Conservation (phyloP, 2,888 invertebrate genomes). For the Latheticus oryzae region DNA sequence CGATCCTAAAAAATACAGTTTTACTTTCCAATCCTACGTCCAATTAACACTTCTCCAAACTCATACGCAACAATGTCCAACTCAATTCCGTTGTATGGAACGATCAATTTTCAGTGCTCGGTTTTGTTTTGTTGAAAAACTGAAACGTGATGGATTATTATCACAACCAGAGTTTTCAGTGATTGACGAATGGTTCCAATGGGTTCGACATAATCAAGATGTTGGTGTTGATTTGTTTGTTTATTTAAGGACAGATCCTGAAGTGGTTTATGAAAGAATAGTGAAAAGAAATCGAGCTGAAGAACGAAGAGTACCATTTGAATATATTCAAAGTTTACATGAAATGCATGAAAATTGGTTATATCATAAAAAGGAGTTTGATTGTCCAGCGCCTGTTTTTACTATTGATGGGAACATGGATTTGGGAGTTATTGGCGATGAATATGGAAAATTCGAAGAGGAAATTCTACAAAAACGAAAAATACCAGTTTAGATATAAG, state of each 20-base stretch:
- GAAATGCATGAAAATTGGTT: conserved; percentile 80
- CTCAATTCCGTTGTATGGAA: conserved; percentile 74
- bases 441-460: conserved; percentile 59
- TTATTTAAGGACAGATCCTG: conserved; percentile 80
- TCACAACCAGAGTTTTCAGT: conserved; percentile 75
- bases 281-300: conserved; percentile 76
- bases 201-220: conserved; percentile 73
- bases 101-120: conserved; percentile 68
- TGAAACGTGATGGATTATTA: conserved; percentile 72
- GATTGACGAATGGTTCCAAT: conserved; percentile 81
- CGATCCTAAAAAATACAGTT: conserved; percentile 79
- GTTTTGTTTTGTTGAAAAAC: conserved; percentile 83
- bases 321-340: conserved; percentile 77
- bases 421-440: conserved; percentile 57
- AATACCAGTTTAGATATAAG: not conserved
- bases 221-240: conserved; percentile 81
- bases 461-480: conserved; percentile 11
- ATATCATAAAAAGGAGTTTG: conserved; percentile 69
- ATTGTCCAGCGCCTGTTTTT: conserved; percentile 75
- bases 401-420: conserved; percentile 62
- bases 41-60: conserved; percentile 83
- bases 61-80: conserved; percentile 68
- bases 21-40: conserved; percentile 86
- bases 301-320: conserved; percentile 77
- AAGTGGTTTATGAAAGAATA: conserved; percentile 79